Conservation (phyloP, 2,797 vertebrate genomes). For the Chlorospingus flavigularis region DNA sequence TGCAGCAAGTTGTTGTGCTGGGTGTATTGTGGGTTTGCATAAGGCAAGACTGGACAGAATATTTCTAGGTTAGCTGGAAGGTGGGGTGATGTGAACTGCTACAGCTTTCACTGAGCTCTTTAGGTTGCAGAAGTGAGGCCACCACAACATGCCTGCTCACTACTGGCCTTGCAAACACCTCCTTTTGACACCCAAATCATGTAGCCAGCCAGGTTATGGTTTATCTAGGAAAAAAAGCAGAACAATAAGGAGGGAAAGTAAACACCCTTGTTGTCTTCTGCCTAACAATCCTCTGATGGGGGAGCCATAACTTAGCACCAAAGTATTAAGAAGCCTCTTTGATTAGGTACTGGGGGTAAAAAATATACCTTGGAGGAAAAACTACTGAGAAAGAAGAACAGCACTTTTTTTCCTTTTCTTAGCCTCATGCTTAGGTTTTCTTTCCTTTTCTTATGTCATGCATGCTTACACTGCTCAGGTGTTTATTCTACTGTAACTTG, state of each 20-base stretch:
- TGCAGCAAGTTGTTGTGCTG: background rate
- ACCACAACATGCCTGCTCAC: background rate
- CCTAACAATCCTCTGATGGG: background rate
- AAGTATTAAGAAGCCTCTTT: background rate
- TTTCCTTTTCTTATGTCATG: background rate
- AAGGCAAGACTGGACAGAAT: background rate
- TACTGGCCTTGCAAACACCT: fast-evolving
- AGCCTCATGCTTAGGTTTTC: background rate
- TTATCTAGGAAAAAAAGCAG: background rate
- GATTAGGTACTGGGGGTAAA: background rate
- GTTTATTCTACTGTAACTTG: background rate
- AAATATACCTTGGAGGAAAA: background rate
- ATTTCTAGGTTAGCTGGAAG: background rate
- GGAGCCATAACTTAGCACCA: background rate
- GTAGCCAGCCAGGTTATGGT: background rate
- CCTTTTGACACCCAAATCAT: background rate
- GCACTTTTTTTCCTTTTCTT: background rate
- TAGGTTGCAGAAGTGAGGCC: background rate
- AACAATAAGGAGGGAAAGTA: background rate
- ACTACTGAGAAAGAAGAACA: background rate
- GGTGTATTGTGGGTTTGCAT: background rate
- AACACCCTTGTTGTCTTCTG: background rate
- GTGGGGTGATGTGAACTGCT: background rate
- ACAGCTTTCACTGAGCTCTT: background rate
- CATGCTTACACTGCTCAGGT: background rate